Evolutionary conservation across 2,888 invertebrate species (phyloP).

Genomic region (Pyrrhosoma nymphula): DNA sequence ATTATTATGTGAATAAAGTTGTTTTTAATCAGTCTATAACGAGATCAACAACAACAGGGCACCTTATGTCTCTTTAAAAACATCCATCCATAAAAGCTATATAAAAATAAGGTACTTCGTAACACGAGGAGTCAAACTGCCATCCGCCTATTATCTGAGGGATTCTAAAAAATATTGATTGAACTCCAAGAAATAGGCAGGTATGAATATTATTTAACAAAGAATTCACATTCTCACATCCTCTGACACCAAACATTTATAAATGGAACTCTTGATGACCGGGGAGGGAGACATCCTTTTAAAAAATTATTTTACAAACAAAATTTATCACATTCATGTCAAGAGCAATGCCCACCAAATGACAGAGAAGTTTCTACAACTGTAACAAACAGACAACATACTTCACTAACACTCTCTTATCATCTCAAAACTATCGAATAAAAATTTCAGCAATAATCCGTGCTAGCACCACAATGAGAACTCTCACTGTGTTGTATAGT

Average conservation of each 20-base stretch:
- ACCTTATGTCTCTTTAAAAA: constrained; percentile 49
- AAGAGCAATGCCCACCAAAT: constrained; percentile 39
- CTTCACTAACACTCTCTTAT: constrained; percentile 24
- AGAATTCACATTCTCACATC: constrained; percentile 16
- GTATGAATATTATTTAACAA: constrained; percentile 38
- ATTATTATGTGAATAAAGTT: constrained; percentile 48
- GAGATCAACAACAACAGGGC: constrained; percentile 67
- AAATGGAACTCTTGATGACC: constrained; percentile 49
- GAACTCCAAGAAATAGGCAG: constrained; percentile 54
- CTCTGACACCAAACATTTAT: constrained; percentile 47
- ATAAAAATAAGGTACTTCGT: constrained; percentile 67
- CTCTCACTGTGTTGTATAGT: neutral
- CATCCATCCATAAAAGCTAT: constrained; percentile 67
- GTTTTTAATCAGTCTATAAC: constrained; percentile 61
- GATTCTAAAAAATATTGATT: constrained; percentile 60
- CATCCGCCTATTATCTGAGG: constrained; percentile 50
- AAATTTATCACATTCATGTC: constrained; percentile 65
- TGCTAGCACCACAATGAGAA: neutral
- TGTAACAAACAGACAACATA: constrained; percentile 44
- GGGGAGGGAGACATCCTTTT: neutral
- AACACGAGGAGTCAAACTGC: constrained; percentile 60
- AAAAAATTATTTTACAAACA: constrained; percentile 5
- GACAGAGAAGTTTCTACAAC: constrained; percentile 42
- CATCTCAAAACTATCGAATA: constrained; percentile 14
- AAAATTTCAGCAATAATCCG: constrained; percentile 11